Base-by-base conservation (phyloP, 2,888 invertebrate species). In the Tenthredo scrophulariae region DNA sequence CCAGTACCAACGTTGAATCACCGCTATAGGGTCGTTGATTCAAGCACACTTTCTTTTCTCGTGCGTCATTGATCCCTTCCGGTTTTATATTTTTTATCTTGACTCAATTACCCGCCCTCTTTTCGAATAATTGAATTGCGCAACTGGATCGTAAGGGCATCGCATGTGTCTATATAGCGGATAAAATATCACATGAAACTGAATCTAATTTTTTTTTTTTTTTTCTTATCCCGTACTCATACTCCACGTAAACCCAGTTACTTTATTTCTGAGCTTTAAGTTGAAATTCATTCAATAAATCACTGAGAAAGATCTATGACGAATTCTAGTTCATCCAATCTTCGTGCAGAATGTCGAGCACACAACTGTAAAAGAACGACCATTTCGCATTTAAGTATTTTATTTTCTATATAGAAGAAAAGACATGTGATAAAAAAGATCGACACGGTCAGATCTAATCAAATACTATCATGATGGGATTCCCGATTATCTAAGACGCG, bases 11-110 rank as follows among this genome's bases (percentile, higher is more conserved):
- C 46, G 65, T 62, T 84, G 84, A 84, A 84, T 84, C 77, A 84
- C 67, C 50, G 67, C 67, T 83, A n/a, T 37, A 37, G 84, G 33
- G 40, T 40, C 84, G 65, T 77, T 65, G 33, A 29, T 84, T 67
- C 65, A 43, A 67, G 50, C 26, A 26, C 26, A 84, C 84, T 84
- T 84, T 84, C 84, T 84, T 84, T 84, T 84, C 65, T 50, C 77
- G 77, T 84, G 84, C 84, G 84, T 84, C 84, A 84, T 67, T 4
- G 15, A n/a, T 84, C 75, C 37, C 46, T 77, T 79, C 77, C 84
- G 46, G 65, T 79, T 84, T 62, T 33, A 26, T 67, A 43, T 62
- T 79, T 33, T 67, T 67, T 65, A 62, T 80, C 62, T 62, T 58
- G 33, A n/a, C 62, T 58, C 22, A 62, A 40, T 62, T 7, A 80